A percentile compares a stretch with the other conserved stretches of the same genome.
Conservation (phyloP, 1,140 invertebrate species). For the Drosophila busckii region DNA sequence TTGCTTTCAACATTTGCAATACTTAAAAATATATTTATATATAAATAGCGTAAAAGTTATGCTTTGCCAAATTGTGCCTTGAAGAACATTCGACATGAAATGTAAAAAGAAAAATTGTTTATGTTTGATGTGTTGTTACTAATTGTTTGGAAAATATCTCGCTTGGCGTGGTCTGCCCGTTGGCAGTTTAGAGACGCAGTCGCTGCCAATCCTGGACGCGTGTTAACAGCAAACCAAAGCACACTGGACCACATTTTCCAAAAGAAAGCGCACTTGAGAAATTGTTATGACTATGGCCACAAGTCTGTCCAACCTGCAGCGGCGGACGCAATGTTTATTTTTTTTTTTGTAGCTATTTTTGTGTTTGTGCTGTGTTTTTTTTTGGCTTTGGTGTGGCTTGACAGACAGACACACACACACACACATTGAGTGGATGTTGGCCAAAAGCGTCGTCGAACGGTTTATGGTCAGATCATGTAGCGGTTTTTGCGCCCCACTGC, state of each 20-base stretch:
- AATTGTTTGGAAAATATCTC: conserved; percentile 8
- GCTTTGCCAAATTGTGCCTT: not conserved
- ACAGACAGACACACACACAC: conserved; percentile 18
- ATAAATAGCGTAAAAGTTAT: not conserved
- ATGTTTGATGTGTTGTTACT: not conserved
- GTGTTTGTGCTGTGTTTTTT: too few species aligned
- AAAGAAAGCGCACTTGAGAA: conserved; percentile 58
- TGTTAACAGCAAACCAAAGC: conserved; percentile 44
- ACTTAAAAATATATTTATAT: not conserved
- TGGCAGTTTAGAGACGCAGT: conserved; percentile 56
- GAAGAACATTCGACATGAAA: not conserved
- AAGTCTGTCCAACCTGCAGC: conserved; percentile 23
- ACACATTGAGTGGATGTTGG: not conserved
- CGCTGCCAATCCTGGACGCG: conserved; percentile 14
- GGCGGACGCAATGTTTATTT: conserved; percentile 37
- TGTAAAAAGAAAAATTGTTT: not conserved
- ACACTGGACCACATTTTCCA: conserved; percentile 73
- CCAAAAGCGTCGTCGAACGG: conserved; percentile 24
- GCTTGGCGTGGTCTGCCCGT: conserved; percentile 17
- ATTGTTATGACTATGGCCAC: conserved; percentile 26
- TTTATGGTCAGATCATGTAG: conserved; percentile 57
- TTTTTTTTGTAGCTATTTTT: too few species aligned
- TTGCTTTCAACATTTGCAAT: not conserved
- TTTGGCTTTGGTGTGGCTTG: conserved; percentile 57
- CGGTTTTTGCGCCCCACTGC: conserved; percentile 51